A percentile compares a stretch with the other conserved stretches of the same genome.
These are phyloP conservation scores for Lottia gigantea DNA, from an alignment of 2,888 invertebrate species.

Conservation along the genomic window DNA sequence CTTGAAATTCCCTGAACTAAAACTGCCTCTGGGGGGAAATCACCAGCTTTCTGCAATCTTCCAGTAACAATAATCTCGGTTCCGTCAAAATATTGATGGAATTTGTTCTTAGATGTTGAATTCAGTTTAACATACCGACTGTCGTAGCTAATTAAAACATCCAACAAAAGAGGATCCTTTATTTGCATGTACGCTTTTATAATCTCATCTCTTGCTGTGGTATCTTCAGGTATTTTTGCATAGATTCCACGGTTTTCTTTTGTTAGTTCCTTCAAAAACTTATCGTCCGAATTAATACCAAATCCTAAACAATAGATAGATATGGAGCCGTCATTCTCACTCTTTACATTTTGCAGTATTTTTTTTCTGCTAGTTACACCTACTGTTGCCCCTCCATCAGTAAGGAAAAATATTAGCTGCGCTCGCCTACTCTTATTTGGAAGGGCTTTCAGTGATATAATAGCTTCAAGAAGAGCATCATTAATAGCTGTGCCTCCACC, in stretches of 20 bases:
- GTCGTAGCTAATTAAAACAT: slow-evolving; percentile 76
- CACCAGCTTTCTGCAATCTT: too few species aligned
- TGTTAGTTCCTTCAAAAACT: slow-evolving; percentile 76
- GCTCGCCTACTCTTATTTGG: slow-evolving; percentile 57
- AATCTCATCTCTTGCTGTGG: slow-evolving; percentile 77
- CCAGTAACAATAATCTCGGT: too few species aligned
- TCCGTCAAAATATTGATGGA: too few species aligned
- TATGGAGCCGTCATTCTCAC: slow-evolving; percentile 32
- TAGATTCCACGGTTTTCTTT: slow-evolving; percentile 77
- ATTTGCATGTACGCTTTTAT: slow-evolving; percentile 74
- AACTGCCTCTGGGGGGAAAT: too few species aligned
- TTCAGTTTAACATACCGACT: slow-evolving; percentile 36
- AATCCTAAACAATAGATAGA: slow-evolving; percentile 79
- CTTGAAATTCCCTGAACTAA: too few species aligned
- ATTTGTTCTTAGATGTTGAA: slow-evolving; percentile 72
- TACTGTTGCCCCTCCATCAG: slow-evolving; percentile 68
- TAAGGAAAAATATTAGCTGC: slow-evolving; percentile 67
- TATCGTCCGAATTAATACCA: slow-evolving; percentile 77
- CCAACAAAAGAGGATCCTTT: slow-evolving; percentile 76
- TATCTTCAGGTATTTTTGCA: slow-evolving; percentile 79
- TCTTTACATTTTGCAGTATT: slow-evolving; percentile 49
- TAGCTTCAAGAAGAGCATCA: slow-evolving; percentile 71
- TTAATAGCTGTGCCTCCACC: slow-evolving; percentile 76
- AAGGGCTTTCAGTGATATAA: slow-evolving; percentile 70
- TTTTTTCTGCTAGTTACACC: slow-evolving; percentile 53